Percentiles rank a stretch among this genome's conserved stretches.
These are phyloP conservation scores for Phalera bucephala DNA, from an alignment of 2,888 invertebrate genomes.

Conservation along the genomic window DNA sequence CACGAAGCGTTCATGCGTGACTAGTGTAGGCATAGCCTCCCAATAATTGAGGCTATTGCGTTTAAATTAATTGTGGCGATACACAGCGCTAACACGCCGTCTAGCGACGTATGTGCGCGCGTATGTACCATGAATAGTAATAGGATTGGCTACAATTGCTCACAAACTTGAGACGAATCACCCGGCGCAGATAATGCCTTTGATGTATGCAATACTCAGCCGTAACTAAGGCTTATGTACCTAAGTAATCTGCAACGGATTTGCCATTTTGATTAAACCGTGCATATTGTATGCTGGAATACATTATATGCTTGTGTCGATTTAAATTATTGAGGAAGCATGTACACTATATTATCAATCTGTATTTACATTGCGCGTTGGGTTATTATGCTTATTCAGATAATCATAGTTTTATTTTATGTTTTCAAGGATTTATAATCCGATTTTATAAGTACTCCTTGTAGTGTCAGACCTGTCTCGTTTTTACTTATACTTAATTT, in stretches of 20 bases:
- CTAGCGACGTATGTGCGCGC: constrained; percentile 41
- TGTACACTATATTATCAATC: not conserved
- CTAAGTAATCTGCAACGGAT: constrained; percentile 31
- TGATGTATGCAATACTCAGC: constrained; percentile 53
- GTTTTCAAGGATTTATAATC: too few species aligned
- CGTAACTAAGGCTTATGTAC: constrained; percentile 30
- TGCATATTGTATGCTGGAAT: constrained; percentile 7
- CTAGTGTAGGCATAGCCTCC: constrained; percentile 53
- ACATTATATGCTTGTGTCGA: too few species aligned
- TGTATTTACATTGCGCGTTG: too few species aligned
- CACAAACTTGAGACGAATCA: constrained; percentile 67
- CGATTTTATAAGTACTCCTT: too few species aligned
- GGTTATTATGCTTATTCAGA: too few species aligned
- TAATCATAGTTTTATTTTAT: too few species aligned
- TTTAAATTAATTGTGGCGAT: constrained; percentile 75
- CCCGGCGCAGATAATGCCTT: constrained; percentile 60
- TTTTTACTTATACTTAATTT: too few species aligned
- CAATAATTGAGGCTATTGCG: constrained; percentile 75
- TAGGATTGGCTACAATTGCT: constrained; percentile 69
- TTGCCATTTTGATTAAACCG: constrained; percentile 23
- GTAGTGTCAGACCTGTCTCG: too few species aligned
- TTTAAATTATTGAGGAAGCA: not conserved
- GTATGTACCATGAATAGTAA: constrained; percentile 62
- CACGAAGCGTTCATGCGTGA: constrained; percentile 40
- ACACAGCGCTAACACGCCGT: constrained; percentile 58